Evolutionary conservation across 1,140 invertebrate species (phyloP).

Genomic region (Subanguina moxae): DNA sequence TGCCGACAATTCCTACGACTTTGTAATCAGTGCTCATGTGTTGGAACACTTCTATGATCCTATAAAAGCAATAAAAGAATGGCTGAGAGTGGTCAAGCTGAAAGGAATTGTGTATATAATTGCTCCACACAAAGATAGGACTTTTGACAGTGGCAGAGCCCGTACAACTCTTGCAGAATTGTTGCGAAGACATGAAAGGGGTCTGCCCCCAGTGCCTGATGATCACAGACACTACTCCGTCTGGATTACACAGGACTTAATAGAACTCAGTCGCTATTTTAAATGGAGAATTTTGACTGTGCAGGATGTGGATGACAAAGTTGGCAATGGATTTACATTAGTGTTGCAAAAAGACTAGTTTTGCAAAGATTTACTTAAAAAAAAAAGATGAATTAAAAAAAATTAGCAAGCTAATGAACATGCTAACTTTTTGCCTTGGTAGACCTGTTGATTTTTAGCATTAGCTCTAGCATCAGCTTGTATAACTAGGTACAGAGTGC

Average conservation of each 20-base stretch:
- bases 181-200: background rate
- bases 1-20: slow-evolving; percentile 13
- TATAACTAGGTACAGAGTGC: too few relatives aligned
- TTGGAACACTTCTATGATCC: slow-evolving; percentile 21
- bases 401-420: too few relatives aligned
- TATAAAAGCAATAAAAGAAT: slow-evolving; percentile 18
- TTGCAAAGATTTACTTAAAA: too few relatives aligned
- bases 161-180: slow-evolving; percentile 12
- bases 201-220: background rate
- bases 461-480: too few relatives aligned
- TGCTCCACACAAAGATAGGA: slow-evolving; percentile 20
- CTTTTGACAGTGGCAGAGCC: background rate
- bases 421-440: too few relatives aligned
- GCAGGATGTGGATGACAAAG: slow-evolving; percentile 22
- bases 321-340: slow-evolving; percentile 22
- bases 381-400: too few relatives aligned
- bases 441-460: too few relatives aligned
- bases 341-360: slow-evolving; percentile 18
- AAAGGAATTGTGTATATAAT: slow-evolving; percentile 17
- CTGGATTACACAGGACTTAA: slow-evolving; percentile 17
- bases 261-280: slow-evolving; percentile 13
- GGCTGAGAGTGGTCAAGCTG: slow-evolving; percentile 11
- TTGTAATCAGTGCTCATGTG: slow-evolving; percentile 22
- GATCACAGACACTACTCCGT: slow-evolving; percentile 13
- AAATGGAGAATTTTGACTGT: slow-evolving; percentile 16